phyloP scores from a whole-genome alignment of 2,888 invertebrate species.

The Lasius platythorax region DNA sequence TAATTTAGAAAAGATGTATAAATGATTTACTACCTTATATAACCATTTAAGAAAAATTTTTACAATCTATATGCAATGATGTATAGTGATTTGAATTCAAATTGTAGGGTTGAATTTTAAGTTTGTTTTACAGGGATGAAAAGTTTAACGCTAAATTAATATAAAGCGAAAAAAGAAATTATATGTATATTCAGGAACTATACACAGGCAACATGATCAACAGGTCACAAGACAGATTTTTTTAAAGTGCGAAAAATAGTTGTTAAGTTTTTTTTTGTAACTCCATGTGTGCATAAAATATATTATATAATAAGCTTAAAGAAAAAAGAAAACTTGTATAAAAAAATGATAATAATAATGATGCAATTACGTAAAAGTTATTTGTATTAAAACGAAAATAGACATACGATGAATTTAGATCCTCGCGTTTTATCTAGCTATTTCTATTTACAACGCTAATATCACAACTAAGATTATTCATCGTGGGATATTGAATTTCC shows the following conservation, averaged over 20 bases:
- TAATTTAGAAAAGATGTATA: neutral
- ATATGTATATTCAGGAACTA: neutral
- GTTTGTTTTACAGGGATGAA: neutral
- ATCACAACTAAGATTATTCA: neutral
- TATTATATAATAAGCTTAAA: neutral
- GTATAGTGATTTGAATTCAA: neutral
- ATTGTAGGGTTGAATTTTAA: neutral
- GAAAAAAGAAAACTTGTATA: constrained; percentile 10
- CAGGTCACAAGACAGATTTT: neutral
- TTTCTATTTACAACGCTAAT: neutral
- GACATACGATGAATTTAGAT: neutral
- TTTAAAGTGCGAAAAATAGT: constrained; percentile 2
- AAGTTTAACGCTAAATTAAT: neutral
- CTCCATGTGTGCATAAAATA: neutral
- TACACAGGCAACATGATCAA: neutral
- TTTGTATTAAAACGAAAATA: constrained; percentile 14
- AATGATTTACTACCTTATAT: neutral
- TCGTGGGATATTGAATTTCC: constrained; percentile 1
- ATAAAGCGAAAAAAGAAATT: neutral
- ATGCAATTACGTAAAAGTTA: neutral
- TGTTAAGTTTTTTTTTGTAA: constrained; percentile 26
- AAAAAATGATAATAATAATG: neutral
- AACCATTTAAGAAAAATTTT: neutral
- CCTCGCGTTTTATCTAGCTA: neutral
- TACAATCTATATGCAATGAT: neutral